Base-by-base conservation (phyloP, 2,113 vertebrate genomes). In the Phoenicopterus ruber region DNA sequence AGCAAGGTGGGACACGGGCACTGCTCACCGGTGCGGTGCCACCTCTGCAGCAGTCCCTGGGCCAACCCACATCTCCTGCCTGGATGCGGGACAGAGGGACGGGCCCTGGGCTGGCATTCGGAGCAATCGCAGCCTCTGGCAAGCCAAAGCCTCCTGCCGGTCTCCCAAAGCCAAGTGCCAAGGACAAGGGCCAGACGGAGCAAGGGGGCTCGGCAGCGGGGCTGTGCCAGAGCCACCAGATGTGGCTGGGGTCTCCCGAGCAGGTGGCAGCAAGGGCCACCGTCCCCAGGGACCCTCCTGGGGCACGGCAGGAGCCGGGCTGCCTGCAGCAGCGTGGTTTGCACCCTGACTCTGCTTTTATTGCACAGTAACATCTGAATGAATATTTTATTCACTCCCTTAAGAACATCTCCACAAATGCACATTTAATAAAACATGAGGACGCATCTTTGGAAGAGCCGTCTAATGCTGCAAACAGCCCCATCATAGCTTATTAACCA, bases 401-500 rank as follows among this genome's bases (percentile, higher is more conserved):
- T 62, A 65, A 74, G 95, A 92, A 73, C 67, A 78, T 78, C 82
- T 86, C 80, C 76, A 86, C 71, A 86, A 95, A 93, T 36, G 82
- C 86, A 83, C 24, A 2, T 21, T 62, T 90, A 94, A 95, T 97
- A 95, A 95, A 97, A 86, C 88, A 97, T 70, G 91, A 95, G 80
- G 76, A 80, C 2, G 12, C 17, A 2, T 46, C 78, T 94, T 89
- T 81, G 72, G 87, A 89, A 81, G 84, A 87, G 65, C 65, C 46
- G 18, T 50, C 65, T 79, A 76, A 66, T 46, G 88, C 73, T 90
- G 63, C 73, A 17, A 58, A 42, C 50, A 72, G 73, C 47, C 73
- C 82, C 70, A 71, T 82, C 61, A 62, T 12, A 54, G 59, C 17
- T 76, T 38, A 74, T 78, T 66, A 96, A 71, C 32, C 65, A 54